phyloP scores from a whole-genome alignment of 2,113 vertebrate genomes.

The Elaphurus davidianus region DNA sequence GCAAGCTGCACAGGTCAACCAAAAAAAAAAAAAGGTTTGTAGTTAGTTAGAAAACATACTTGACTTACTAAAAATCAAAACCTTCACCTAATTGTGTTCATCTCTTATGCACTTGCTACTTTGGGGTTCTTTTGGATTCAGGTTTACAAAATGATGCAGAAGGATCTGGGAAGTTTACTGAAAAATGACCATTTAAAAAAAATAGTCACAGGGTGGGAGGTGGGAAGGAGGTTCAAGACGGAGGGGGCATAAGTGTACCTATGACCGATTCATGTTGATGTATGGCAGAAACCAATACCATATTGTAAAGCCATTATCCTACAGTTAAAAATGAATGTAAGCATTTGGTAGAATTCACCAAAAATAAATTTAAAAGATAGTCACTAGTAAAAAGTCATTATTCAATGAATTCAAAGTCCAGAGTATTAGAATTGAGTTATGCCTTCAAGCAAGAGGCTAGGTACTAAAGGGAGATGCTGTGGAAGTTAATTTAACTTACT shows the following conservation, averaged over 20 bases:
- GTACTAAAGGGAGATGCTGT: not conserved
- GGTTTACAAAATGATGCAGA: not conserved
- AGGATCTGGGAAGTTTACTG: not conserved
- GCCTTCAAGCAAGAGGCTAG: not conserved
- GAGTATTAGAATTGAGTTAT: not conserved
- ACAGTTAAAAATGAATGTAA: not conserved
- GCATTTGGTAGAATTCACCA: not conserved
- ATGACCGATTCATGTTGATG: not conserved
- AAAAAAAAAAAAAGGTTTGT: not conserved
- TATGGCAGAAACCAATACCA: not conserved
- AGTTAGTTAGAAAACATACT: not conserved
- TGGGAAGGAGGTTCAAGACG: not conserved
- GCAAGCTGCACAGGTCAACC: not conserved
- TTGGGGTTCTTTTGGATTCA: not conserved
- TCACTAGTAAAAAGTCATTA: not conserved
- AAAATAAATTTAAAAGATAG: not conserved
- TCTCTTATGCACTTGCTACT: not conserved
- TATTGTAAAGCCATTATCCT: not conserved
- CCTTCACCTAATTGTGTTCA: not conserved
- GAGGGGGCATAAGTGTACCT: not conserved
- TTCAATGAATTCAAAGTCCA: not conserved
- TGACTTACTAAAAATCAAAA: not conserved
- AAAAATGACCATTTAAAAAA: not conserved
- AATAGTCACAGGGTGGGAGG: not conserved
- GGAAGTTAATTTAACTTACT: not conserved